Conservation (phyloP, 2,888 invertebrate species). For the Noctua fimbriata region DNA sequence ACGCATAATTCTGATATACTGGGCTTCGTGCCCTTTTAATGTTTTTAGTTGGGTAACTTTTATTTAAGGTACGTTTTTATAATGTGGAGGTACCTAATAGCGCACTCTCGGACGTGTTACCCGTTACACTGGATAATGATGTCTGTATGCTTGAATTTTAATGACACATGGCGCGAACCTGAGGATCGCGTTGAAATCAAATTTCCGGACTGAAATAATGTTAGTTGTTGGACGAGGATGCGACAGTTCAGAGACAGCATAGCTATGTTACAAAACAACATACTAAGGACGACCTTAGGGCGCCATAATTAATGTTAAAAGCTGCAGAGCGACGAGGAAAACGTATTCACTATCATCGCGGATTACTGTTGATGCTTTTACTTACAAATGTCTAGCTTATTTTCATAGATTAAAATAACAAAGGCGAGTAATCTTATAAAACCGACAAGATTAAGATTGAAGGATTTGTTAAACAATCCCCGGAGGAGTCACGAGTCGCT, state of each 20-base stretch:
- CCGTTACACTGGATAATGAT: conserved; percentile 33
- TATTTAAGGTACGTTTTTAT: conserved; percentile 55
- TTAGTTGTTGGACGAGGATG: conserved; percentile 54
- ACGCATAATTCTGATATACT: conserved; percentile 77
- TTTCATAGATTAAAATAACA: conserved; percentile 51
- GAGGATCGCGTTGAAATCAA: conserved; percentile 43
- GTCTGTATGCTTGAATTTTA: conserved; percentile 50
- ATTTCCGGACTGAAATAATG: conserved; percentile 59
- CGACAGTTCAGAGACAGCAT: conserved; percentile 39
- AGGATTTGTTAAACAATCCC: conserved; percentile 58
- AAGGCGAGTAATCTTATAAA: conserved; percentile 52
- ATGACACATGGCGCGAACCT: conserved; percentile 32
- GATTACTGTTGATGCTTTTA: conserved; percentile 22
- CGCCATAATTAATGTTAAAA: conserved; percentile 6
- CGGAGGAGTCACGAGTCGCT: conserved; percentile 49
- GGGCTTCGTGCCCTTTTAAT: conserved; percentile 75
- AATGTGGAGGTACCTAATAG: conserved; percentile 39
- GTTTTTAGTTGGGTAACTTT: conserved; percentile 71
- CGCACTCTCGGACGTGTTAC: conserved; percentile 30
- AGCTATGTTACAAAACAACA: conserved; percentile 19
- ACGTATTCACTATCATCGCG: conserved; percentile 3
- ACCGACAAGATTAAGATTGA: conserved; percentile 53
- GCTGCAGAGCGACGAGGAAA: conserved; percentile 1
- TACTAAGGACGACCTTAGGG: neutral
- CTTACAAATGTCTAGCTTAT: conserved; percentile 32